A percentile compares a stretch with the other conserved stretches of the same genome.
phyloP scores from a whole-genome alignment of 2,888 invertebrate genomes.

The Meta bourneti region DNA sequence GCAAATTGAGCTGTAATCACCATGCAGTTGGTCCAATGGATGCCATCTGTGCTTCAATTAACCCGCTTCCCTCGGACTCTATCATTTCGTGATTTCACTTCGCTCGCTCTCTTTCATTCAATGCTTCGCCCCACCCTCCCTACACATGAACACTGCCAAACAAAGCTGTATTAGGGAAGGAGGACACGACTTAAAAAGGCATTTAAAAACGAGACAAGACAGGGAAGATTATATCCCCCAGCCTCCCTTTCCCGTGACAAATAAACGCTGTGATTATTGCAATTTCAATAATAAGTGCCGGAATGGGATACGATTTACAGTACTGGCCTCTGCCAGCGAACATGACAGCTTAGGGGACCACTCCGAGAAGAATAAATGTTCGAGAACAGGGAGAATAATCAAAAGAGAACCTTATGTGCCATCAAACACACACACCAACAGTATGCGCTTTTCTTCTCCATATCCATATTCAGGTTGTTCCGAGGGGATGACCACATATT shows the following conservation, averaged over 20 bases:
- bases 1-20: constrained; percentile 77
- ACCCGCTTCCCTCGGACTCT: constrained; percentile 65
- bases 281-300: constrained; percentile 75
- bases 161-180: constrained; percentile 43
- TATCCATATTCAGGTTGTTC: neutral
- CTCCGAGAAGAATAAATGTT: constrained; percentile 23
- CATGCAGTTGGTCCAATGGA: constrained; percentile 69
- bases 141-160: constrained; percentile 21
- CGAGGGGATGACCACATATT: neutral
- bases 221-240: constrained; percentile 37
- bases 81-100: constrained; percentile 61
- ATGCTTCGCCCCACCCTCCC: constrained; percentile 34
- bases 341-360: constrained; percentile 57
- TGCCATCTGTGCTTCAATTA: constrained; percentile 77
- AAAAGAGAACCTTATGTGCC: constrained; percentile 40
- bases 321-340: constrained; percentile 41
- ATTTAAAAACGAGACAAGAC: constrained; percentile 72
- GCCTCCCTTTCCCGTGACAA: constrained; percentile 61
- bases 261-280: constrained; percentile 76
- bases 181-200: constrained; percentile 72
- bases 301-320: constrained; percentile 50
- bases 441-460: neutral
- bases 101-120: neutral
- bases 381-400: constrained; percentile 12
- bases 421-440: neutral